Evolutionary conservation across 2,113 vertebrate genomes (phyloP), one percentile per base, ranked within the genome.

Genomic region (Caloenas nicobarica): DNA sequence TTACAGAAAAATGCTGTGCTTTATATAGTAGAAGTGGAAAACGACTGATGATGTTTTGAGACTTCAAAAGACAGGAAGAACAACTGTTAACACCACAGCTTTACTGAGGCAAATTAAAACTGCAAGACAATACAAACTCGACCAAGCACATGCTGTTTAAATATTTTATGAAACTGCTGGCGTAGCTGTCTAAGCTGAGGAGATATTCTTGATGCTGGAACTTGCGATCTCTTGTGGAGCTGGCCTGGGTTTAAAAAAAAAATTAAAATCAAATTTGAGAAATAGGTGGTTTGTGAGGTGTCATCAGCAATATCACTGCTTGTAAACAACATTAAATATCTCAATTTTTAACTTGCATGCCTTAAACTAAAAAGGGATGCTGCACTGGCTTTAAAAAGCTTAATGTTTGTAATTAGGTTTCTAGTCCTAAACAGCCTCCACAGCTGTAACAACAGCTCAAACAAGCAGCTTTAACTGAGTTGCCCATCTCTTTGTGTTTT

Each of bases 401-500:
- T 61, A 74, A 51, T 91, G 80, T 38, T 53, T 40, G 85, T 90
- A 94, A 85, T 76, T 72, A 93, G 73, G 82, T 93, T 97, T 95
- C 91, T 62, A 82, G 86, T 34, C 78, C 87, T 74, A 92, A 96
- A 87, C 87, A 89, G 94, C 66, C 83, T 87, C 40, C 34, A 23
- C 77, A 89, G 95, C 56, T 23, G 44, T 46, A 46, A 46, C 44
- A 46, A 6, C 7, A 81, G 94, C 93, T 92, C 91, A 77, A 66
- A 70, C 40, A 50, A 96, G 91, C 95, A 94, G 96, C 92, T 96
- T 96, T 81, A 62, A 95, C 90, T 42, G 74, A 89, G 93, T 58
- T 24, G 58, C 50, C 68, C 40, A 38, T 69, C 79, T 92, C 95
- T 85, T 64, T 80, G 95, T 74, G 79, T 53, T 81, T 87, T 89